These are phyloP conservation scores for Apocrypta bakeri DNA, from an alignment of 1,140 invertebrate species.

Conservation along the genomic window DNA sequence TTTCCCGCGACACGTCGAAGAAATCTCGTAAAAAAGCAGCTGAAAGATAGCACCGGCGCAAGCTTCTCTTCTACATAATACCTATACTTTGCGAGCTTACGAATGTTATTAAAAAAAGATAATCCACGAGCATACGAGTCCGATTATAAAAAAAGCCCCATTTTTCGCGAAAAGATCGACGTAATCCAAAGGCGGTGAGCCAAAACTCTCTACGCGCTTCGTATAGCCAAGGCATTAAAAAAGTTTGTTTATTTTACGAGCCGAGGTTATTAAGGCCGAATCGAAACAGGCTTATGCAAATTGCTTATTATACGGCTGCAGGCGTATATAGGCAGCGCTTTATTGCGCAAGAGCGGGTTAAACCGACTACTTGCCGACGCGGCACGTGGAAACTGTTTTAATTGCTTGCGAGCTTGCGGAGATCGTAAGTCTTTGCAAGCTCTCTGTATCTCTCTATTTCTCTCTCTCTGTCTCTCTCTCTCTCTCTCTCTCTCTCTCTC, in stretches of 20 bases:
- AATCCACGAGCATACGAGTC: background rate
- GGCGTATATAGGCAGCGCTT: background rate
- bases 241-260: constrained; percentile 47
- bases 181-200: background rate
- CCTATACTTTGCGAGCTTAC: background rate
- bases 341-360: background rate
- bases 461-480: too few relatives aligned
- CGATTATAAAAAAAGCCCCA: constrained; percentile 40
- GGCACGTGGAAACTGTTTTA: background rate
- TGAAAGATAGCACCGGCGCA: constrained; percentile 19
- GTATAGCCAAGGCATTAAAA: constrained; percentile 52
- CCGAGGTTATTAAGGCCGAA: constrained; percentile 51
- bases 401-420: background rate
- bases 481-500: too few relatives aligned
- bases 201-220: background rate
- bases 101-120: background rate
- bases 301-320: constrained; percentile 62
- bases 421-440: constrained; percentile 8
- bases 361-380: background rate
- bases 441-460: too few relatives aligned
- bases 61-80: background rate
- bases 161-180: constrained; percentile 22
- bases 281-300: constrained; percentile 64
- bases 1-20: constrained; percentile 1
- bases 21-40: constrained; percentile 36